phyloP scores from a whole-genome alignment of 2,797 vertebrate species.

The Esox lucius region DNA sequence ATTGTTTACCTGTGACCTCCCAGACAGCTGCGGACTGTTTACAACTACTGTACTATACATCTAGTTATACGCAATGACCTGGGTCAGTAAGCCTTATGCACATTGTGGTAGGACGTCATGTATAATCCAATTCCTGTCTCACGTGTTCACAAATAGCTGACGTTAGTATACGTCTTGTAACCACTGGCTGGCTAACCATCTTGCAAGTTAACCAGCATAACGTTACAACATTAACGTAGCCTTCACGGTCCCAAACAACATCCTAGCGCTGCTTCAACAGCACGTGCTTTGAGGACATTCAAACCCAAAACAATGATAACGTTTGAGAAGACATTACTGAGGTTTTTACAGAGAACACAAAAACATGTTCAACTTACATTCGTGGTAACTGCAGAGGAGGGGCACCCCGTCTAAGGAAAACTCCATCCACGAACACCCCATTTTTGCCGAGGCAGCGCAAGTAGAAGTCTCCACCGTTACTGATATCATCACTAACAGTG shows the following conservation, averaged over 20 bases:
- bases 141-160: too few relatives aligned
- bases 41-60: too few relatives aligned
- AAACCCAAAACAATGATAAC: neutral
- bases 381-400: constrained; percentile 92
- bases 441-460: constrained; percentile 93
- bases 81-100: too few relatives aligned
- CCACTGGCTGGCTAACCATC: too few relatives aligned
- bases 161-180: too few relatives aligned
- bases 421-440: constrained; percentile 95
- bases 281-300: neutral
- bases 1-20: too few relatives aligned
- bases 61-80: too few relatives aligned
- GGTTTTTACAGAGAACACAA: neutral
- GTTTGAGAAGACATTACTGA: too few relatives aligned
- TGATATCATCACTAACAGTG: constrained; percentile 82
- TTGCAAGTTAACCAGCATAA: too few relatives aligned
- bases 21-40: too few relatives aligned
- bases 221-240: neutral
- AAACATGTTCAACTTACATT: constrained; percentile 80
- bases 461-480: constrained; percentile 80
- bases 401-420: constrained; percentile 90
- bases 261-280: neutral
- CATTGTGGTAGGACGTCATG: too few relatives aligned
- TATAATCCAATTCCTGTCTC: too few relatives aligned
- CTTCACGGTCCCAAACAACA: neutral